Conservation (phyloP, 2,113 vertebrate genomes). For the Hippocampus comes region DNA sequence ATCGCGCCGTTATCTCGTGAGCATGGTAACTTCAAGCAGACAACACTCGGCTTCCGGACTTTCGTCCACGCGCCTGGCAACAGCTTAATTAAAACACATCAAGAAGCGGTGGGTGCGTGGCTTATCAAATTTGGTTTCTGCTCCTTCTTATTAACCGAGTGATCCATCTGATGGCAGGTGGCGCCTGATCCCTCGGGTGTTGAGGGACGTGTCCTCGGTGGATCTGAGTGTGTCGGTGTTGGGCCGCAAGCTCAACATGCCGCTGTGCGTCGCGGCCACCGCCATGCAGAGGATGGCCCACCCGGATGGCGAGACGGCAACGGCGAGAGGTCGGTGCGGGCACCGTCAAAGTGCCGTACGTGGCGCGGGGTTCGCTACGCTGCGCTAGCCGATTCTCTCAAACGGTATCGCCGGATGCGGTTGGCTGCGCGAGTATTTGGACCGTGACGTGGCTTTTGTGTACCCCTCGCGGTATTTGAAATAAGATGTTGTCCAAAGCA, state of each 20-base stretch:
- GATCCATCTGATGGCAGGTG: conserved; percentile 68
- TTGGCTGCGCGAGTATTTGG: too few relatives aligned
- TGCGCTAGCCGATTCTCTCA: not conserved
- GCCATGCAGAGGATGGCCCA: conserved; percentile 97
- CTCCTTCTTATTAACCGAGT: not conserved
- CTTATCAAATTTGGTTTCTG: too few relatives aligned
- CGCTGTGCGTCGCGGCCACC: conserved; percentile 82
- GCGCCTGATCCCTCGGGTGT: conserved; percentile 83
- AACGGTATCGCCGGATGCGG: not conserved
- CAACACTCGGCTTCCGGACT: not conserved
- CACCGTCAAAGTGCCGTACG: too few relatives aligned
- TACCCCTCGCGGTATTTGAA: too few relatives aligned
- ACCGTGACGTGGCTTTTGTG: too few relatives aligned
- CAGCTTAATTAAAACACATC: not conserved
- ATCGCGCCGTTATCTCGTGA: not conserved
- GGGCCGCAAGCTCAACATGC: conserved; percentile 84
- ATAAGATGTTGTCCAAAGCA: too few relatives aligned
- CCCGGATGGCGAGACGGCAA: conserved; percentile 82
- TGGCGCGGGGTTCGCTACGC: too few relatives aligned
- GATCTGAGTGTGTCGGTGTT: conserved; percentile 80
- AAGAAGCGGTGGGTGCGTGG: not conserved
- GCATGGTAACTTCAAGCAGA: not conserved
- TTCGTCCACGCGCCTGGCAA: too few relatives aligned
- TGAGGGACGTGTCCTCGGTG: conserved; percentile 80
- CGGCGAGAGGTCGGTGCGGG: conserved; percentile 77